Evolutionary conservation across 2,797 vertebrate genomes (phyloP).

Genomic region (Lithobates pipiens): DNA sequence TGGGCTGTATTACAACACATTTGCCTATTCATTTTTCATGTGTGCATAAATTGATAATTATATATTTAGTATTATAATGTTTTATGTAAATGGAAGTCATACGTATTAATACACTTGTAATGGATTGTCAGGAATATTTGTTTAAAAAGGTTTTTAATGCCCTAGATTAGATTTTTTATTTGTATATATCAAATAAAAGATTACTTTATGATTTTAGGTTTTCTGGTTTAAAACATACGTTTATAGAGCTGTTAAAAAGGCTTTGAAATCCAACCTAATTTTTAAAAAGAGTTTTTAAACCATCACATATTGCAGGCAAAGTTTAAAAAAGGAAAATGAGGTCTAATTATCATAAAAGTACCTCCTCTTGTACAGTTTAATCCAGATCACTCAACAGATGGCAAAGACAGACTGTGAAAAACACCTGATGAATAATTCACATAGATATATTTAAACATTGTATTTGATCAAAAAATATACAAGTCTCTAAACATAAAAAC

Average conservation of each 20-base stretch:
- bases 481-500: neutral
- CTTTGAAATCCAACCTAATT: neutral
- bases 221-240: no score
- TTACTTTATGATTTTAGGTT: no score
- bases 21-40: no score
- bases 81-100: neutral
- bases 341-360: slow-evolving; percentile 17
- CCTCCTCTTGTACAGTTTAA: slow-evolving; percentile 8
- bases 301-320: neutral
- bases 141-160: no score
- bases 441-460: slow-evolving; percentile 6
- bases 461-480: neutral
- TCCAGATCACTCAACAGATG: slow-evolving; percentile 25
- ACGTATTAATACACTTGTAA: neutral
- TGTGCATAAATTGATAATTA: no score
- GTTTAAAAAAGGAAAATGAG: neutral
- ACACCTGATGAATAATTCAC: slow-evolving; percentile 40
- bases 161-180: no score
- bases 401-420: slow-evolving; percentile 8
- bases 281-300: neutral
- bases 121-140: neutral
- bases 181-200: neutral
- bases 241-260: neutral
- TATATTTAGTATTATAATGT: no score
- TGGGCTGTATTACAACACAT: no score